Evolutionary conservation across 2,888 invertebrate species (phyloP).

Genomic region (Disparrhopalites patrizii): DNA sequence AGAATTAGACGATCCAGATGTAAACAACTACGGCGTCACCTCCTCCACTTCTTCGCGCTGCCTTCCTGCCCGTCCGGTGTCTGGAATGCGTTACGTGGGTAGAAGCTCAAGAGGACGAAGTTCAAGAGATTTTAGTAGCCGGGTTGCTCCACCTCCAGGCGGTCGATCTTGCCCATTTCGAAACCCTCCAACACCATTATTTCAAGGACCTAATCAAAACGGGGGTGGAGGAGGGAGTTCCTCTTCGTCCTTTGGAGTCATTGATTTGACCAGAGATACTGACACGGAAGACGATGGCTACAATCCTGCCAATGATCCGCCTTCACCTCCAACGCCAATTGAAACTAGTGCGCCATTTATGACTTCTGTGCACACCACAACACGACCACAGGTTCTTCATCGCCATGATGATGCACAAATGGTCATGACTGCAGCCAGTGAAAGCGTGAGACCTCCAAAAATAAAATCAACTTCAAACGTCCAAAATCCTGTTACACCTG

Average conservation of each 20-base stretch:
- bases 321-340: slow-evolving; percentile 21
- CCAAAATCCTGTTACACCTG: not conserved
- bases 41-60: too few species aligned
- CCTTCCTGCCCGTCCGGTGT: not conserved
- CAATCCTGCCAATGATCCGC: slow-evolving; percentile 35
- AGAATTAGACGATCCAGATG: not conserved
- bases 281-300: slow-evolving; percentile 36
- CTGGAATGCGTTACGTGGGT: not conserved
- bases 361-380: not conserved
- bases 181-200: not conserved
- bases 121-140: not conserved
- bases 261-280: slow-evolving; percentile 35
- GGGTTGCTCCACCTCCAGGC: not conserved
- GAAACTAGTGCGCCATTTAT: slow-evolving; percentile 14
- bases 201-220: not conserved
- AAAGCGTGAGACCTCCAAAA: slow-evolving; percentile 1
- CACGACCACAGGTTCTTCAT: not conserved
- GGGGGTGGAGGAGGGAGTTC: not conserved
- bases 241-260: slow-evolving; percentile 18
- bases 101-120: not conserved
- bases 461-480: not conserved
- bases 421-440: not conserved
- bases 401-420: not conserved
- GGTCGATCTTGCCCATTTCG: not conserved
- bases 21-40: not conserved